Evolutionary conservation across 2,113 vertebrate genomes (phyloP), one percentile per base, ranked within the genome.

Genomic region (Amblyornis subalaris): DNA sequence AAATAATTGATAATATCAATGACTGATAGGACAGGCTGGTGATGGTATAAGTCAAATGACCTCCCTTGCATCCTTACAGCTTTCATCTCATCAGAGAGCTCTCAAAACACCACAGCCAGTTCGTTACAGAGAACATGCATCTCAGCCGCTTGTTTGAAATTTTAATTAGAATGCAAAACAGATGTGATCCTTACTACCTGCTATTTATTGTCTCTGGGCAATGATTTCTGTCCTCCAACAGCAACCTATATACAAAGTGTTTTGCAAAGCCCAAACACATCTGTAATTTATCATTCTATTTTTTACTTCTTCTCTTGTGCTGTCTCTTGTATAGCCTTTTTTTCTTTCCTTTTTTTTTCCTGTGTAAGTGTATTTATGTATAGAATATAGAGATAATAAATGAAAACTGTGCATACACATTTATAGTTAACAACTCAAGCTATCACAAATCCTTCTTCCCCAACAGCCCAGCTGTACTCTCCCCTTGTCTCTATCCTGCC

Each of bases 151-250:
- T 90, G 50, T 82, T 89, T 93, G 72, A 96, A 94, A 86, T 84
- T 89, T 85, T 92, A 94, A 71, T 93, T 85, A 91, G 45, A 92
- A 81, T 69, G 55, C 72, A 94, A 93, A 89, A 45, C 36, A 93
- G 79, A 89, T 60, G 47, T 47, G 54, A 72, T 53, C 57, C 61
- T 90, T 83, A 16, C n/a, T 88, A 69, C 78, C 65, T 80, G 40
- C n/a, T 57, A 54, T 76, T 85, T 77, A 69, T 80, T 85, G 61
- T 28, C 88, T 96, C 44, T 80, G 40, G 64, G 40, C 50, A 87
- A 87, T 69, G 15, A 82, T 80, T 82, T 96, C 62, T 64, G 38
- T 55, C 40, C 85, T 86, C 42, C 26, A 88, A 81, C 24, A 75
- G 25, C 65, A 90, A 76, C 16, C 7, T 60, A 86, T 81, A 85